These are phyloP conservation scores for Rosalia funebris DNA, from an alignment of 2,888 invertebrate genomes.

Conservation along the genomic window DNA sequence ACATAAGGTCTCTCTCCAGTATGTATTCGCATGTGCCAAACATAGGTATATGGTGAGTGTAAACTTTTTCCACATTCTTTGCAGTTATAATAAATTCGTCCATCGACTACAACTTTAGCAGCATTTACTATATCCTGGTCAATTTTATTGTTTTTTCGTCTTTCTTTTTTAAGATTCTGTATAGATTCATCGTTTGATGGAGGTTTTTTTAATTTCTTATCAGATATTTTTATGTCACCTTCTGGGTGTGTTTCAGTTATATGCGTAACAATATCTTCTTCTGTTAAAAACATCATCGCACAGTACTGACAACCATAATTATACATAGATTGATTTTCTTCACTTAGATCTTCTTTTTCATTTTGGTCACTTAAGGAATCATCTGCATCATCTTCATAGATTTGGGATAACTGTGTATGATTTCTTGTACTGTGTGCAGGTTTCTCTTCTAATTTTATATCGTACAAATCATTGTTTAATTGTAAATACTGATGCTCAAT, in stretches of 20 bases:
- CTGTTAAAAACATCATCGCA: constrained; percentile 49
- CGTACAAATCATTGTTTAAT: constrained; percentile 21
- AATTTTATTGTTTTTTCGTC: constrained; percentile 54
- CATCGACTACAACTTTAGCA: constrained; percentile 64
- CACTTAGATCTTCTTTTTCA: constrained; percentile 19
- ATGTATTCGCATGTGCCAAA: constrained; percentile 73
- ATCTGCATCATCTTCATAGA: constrained; percentile 25
- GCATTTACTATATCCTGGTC: constrained; percentile 63
- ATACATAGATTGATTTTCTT: constrained; percentile 35
- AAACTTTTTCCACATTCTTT: constrained; percentile 69
- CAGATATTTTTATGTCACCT: constrained; percentile 30
- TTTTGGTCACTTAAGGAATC: constrained; percentile 14
- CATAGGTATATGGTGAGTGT: constrained; percentile 71
- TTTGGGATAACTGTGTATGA: neutral
- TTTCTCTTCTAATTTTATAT: constrained; percentile 18
- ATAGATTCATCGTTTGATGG: constrained; percentile 23
- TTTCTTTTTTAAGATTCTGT: constrained; percentile 33
- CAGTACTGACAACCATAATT: constrained; percentile 54
- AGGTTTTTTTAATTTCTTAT: no score
- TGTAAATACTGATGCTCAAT: constrained; percentile 25
- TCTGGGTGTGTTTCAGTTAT: constrained; percentile 51
- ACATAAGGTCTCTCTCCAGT: constrained; percentile 74
- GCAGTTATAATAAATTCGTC: constrained; percentile 69
- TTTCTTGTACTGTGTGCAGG: neutral
- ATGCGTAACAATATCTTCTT: constrained; percentile 53